Evolutionary conservation across 2,888 invertebrate species (phyloP).

Genomic region (Piscicola geometra): DNA sequence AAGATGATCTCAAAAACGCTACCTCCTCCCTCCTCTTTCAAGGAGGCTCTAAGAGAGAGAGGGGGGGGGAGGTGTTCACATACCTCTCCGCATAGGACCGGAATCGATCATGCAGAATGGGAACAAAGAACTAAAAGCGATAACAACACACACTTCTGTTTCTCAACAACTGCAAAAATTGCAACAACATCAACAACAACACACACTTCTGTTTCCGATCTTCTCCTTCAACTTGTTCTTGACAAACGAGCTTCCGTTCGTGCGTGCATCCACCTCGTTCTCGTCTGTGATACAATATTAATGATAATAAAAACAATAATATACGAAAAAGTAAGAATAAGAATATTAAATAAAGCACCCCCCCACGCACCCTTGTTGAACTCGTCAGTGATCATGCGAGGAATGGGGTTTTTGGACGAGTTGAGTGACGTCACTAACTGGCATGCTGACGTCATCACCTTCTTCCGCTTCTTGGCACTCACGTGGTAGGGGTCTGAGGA

Average conservation of each 20-base stretch:
- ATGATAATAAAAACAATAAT: no score
- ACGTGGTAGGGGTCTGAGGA: conserved; percentile 36
- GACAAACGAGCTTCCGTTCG: neutral
- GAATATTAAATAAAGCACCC: no score
- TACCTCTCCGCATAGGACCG: no score
- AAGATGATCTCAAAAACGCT: no score
- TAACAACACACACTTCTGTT: neutral
- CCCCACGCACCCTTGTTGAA: conserved; percentile 15
- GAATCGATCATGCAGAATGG: no score
- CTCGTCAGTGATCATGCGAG: conserved; percentile 33
- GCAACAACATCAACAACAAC: neutral
- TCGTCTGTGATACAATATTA: neutral
- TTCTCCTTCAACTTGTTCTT: conserved; percentile 11
- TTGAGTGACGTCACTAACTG: neutral
- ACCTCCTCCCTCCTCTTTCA: no score
- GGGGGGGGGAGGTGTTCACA: no score
- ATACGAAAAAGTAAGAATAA: no score
- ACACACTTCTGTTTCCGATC: neutral
- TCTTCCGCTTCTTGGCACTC: conserved; percentile 30
- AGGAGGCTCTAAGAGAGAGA: no score
- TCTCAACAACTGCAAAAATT: neutral
- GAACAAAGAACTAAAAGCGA: no score
- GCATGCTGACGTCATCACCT: conserved; percentile 21
- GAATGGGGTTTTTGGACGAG: conserved; percentile 29
- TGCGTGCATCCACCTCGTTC: neutral